These are phyloP conservation scores for Scotopteryx bipunctaria DNA, from an alignment of 2,888 invertebrate species.

Conservation along the genomic window DNA sequence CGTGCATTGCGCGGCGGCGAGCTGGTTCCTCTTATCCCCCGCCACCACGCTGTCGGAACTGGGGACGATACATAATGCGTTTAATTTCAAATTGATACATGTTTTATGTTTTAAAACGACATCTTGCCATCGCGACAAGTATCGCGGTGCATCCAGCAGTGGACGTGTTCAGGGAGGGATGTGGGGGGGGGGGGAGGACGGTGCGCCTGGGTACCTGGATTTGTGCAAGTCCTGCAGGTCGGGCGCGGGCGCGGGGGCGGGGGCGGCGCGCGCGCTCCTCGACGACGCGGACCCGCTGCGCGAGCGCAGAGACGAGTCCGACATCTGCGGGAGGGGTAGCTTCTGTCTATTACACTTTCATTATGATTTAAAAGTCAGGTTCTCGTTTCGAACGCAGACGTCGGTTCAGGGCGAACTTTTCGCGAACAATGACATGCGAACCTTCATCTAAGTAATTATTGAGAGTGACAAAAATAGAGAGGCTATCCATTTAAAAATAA, in stretches of 20 bases:
- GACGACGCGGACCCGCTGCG: slow-evolving; percentile 56
- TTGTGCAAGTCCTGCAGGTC: slow-evolving; percentile 58
- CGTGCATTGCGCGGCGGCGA: slow-evolving; percentile 35
- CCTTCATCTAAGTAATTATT: too few relatives aligned
- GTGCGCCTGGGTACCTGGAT: slow-evolving; percentile 63
- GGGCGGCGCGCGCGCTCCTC: slow-evolving; percentile 38
- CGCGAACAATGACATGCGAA: too few relatives aligned
- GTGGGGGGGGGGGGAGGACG: too few relatives aligned
- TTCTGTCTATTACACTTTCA: too few relatives aligned
- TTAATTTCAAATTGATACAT: not conserved
- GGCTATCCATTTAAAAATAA: too few relatives aligned
- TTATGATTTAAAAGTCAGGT: too few relatives aligned
- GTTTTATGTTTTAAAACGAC: not conserved
- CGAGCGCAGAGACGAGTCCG: slow-evolving; percentile 42
- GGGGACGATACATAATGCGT: too few relatives aligned
- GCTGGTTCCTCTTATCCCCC: slow-evolving; percentile 43
- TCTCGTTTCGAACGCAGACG: too few relatives aligned
- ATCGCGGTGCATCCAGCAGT: too few relatives aligned
- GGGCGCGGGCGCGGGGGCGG: slow-evolving; percentile 41
- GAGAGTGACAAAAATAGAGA: too few relatives aligned
- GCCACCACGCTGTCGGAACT: slow-evolving; percentile 71
- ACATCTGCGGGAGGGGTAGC: slow-evolving; percentile 11
- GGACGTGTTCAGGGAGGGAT: not conserved
- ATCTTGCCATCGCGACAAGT: too few relatives aligned
- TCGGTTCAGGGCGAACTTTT: too few relatives aligned